Percentiles rank a stretch among this genome's conserved stretches.
Conservation (phyloP, 2,888 invertebrate genomes). For the Diploptera punctata region DNA sequence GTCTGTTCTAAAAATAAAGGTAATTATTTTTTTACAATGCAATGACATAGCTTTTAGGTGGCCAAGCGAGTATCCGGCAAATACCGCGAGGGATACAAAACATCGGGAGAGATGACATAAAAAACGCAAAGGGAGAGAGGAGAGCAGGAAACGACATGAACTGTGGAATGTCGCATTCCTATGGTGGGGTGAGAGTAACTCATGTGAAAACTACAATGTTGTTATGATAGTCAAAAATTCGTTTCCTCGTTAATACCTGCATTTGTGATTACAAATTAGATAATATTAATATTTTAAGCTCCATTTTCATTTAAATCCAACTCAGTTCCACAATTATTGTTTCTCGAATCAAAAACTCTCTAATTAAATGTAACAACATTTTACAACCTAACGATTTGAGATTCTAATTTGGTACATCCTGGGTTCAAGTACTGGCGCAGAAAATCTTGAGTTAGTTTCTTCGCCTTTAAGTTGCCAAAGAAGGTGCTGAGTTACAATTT, state of each 20-base stretch:
- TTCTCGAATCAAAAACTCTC: too few relatives aligned
- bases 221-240: neutral
- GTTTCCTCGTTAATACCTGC: neutral
- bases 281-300: too few relatives aligned
- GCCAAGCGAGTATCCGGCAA: slow-evolving; percentile 21
- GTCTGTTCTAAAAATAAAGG: slow-evolving; percentile 15
- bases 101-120: neutral
- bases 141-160: neutral
- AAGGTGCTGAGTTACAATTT: too few relatives aligned
- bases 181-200: slow-evolving; percentile 12
- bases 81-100: neutral
- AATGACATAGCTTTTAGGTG: slow-evolving; percentile 21
- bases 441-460: too few relatives aligned
- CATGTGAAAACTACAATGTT: neutral
- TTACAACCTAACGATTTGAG: too few relatives aligned
- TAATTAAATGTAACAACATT: too few relatives aligned
- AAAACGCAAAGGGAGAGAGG: neutral
- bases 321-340: too few relatives aligned
- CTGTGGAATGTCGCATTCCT: slow-evolving; percentile 23
- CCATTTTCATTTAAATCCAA: too few relatives aligned
- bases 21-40: slow-evolving; percentile 17
- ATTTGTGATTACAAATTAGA: neutral
- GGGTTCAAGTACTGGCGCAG: too few relatives aligned
- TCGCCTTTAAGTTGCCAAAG: too few relatives aligned
- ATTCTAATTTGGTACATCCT: too few relatives aligned